Percentiles rank a stretch among this genome's conserved stretches.
Conservation (phyloP, 2,113 vertebrate species). For the Enhydra lutris region DNA sequence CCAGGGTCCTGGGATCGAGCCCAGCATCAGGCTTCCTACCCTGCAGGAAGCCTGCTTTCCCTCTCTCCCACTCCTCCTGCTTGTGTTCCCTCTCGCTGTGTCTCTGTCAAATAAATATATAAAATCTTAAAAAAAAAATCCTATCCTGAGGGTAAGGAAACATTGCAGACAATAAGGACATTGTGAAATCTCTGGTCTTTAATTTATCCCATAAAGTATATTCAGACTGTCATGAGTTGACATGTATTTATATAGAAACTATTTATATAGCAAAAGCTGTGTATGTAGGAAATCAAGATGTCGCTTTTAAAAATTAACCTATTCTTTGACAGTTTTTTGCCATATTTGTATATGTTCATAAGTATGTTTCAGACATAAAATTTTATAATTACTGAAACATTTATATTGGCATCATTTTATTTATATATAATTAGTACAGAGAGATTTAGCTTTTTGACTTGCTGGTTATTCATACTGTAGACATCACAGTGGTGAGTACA, state of each 20-base stretch:
- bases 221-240: neutral
- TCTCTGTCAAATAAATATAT: too few relatives aligned
- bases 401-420: neutral
- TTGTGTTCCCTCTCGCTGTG: too few relatives aligned
- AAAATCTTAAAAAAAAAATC: neutral
- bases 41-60: too few relatives aligned
- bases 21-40: too few relatives aligned
- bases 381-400: neutral
- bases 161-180: neutral
- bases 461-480: neutral
- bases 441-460: neutral
- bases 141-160: neutral
- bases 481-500: neutral
- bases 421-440: neutral
- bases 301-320: neutral
- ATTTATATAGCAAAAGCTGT: neutral
- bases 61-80: too few relatives aligned
- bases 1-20: too few relatives aligned
- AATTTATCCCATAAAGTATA: neutral
- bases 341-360: neutral
- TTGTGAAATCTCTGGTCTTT: neutral
- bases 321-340: neutral
- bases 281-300: neutral
- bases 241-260: neutral
- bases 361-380: neutral